A percentile compares a stretch with the other conserved stretches of the same genome.
These are phyloP conservation scores for Ctenomys sociabilis DNA, from an alignment of 2,113 vertebrate genomes.

Conservation along the genomic window DNA sequence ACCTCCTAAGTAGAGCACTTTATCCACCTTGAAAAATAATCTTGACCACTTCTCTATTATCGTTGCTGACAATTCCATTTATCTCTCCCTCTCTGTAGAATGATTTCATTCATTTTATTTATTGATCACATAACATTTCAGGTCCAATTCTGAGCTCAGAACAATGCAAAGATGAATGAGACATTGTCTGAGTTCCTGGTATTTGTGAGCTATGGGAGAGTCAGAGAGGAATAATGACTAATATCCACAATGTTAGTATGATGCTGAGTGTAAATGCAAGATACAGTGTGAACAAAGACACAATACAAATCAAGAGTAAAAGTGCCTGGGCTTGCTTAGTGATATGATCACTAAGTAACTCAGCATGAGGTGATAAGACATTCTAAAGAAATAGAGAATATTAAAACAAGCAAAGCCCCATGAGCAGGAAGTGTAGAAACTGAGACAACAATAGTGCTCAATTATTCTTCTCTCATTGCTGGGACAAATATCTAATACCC, in stretches of 20 bases:
- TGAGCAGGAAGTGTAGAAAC: neutral
- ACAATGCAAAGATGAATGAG: conserved; percentile 20
- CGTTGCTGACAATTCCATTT: neutral
- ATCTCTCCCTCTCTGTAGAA: neutral
- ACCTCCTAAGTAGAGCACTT: neutral
- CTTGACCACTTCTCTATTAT: neutral
- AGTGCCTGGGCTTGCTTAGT: neutral
- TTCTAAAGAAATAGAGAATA: neutral
- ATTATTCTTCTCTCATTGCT: too few relatives aligned
- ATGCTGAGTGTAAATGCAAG: neutral
- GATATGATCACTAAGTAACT: neutral
- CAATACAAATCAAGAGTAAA: neutral
- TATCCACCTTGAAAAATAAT: neutral
- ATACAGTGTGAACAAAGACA: neutral
- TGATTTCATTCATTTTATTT: conserved; percentile 35
- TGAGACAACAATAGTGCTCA: neutral
- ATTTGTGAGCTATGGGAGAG: neutral
- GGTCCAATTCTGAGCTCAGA: neutral
- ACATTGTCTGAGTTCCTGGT: neutral
- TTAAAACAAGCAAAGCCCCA: neutral
- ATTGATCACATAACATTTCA: conserved; percentile 29
- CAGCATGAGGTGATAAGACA: neutral
- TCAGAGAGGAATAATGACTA: neutral
- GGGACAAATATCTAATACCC: too few relatives aligned
- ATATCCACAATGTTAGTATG: neutral